Percentiles rank a stretch among this genome's conserved stretches.
phyloP scores from a whole-genome alignment of 2,113 vertebrate genomes.

The Bucco capensis region DNA sequence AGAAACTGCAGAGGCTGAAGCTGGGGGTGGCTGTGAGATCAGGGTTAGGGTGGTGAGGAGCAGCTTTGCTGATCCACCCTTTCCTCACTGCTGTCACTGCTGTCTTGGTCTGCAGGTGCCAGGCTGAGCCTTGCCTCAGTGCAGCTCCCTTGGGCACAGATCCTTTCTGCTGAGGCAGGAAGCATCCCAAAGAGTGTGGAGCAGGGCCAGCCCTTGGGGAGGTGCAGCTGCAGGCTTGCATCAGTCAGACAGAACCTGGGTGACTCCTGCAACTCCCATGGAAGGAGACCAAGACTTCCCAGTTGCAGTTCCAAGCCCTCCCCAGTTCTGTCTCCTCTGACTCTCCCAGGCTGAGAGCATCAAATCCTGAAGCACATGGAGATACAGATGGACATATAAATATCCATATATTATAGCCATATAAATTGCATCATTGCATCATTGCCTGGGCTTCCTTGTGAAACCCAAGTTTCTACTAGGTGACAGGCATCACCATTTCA shows the following conservation, averaged over 20 bases:
- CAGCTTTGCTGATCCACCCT: not conserved
- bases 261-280: not conserved
- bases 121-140: not conserved
- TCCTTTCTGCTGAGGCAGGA: not conserved
- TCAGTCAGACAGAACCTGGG: not conserved
- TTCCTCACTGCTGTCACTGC: not conserved
- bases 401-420: no score
- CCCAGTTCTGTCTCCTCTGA: not conserved
- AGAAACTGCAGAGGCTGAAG: not conserved
- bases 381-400: no score
- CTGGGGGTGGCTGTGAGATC: accelerated
- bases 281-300: not conserved
- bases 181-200: accelerated
- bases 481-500: not conserved
- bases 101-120: not conserved
- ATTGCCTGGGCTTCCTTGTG: not conserved
- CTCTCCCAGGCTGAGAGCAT: not conserved
- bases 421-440: not conserved
- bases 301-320: not conserved
- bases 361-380: not conserved
- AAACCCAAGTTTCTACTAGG: not conserved
- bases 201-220: not conserved
- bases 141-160: not conserved
- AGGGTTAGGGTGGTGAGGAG: not conserved
- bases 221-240: not conserved